Evolutionary conservation across 1,140 invertebrate genomes (phyloP).

Genomic region (Hyphantria cunea): DNA sequence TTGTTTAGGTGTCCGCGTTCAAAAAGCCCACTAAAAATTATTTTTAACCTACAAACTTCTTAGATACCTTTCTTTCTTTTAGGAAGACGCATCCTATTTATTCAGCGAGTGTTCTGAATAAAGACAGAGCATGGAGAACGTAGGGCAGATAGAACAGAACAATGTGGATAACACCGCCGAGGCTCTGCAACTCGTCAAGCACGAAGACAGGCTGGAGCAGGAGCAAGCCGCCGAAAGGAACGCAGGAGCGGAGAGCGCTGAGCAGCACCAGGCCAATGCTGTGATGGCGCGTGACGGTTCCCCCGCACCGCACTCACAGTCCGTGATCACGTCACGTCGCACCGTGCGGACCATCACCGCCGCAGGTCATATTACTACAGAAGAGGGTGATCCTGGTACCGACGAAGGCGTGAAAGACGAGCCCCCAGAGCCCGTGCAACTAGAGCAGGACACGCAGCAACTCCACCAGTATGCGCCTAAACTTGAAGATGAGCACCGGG

Average conservation of each 20-base stretch:
- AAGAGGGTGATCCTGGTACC: conserved; percentile 57
- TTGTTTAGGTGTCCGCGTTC: conserved; percentile 21
- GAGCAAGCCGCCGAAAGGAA: conserved; percentile 33
- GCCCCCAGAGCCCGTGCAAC: conserved; percentile 51
- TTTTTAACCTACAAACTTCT: conserved; percentile 5
- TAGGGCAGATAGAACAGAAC: conserved; percentile 44
- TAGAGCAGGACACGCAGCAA: conserved; percentile 49
- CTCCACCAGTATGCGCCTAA: conserved; percentile 54
- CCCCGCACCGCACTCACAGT: conserved; percentile 47
- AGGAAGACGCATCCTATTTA: conserved; percentile 7
- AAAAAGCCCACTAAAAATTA: conserved; percentile 7
- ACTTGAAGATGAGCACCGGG: conserved; percentile 49
- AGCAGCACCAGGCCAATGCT: background rate
- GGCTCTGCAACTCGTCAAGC: conserved; percentile 66
- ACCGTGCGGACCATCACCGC: conserved; percentile 84
- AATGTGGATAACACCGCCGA: conserved; percentile 44
- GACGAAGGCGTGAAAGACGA: conserved; percentile 72
- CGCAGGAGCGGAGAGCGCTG: conserved; percentile 10
- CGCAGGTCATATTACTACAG: conserved; percentile 83
- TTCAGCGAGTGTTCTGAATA: background rate
- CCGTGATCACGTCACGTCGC: conserved; percentile 82
- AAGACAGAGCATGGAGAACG: conserved; percentile 53
- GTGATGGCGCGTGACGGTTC: conserved; percentile 36
- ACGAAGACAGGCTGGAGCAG: conserved; percentile 45
- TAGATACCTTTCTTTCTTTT: conserved; percentile 3